phyloP scores from a whole-genome alignment of 2,888 invertebrate genomes.

The Hirtodrosophila duncani region DNA sequence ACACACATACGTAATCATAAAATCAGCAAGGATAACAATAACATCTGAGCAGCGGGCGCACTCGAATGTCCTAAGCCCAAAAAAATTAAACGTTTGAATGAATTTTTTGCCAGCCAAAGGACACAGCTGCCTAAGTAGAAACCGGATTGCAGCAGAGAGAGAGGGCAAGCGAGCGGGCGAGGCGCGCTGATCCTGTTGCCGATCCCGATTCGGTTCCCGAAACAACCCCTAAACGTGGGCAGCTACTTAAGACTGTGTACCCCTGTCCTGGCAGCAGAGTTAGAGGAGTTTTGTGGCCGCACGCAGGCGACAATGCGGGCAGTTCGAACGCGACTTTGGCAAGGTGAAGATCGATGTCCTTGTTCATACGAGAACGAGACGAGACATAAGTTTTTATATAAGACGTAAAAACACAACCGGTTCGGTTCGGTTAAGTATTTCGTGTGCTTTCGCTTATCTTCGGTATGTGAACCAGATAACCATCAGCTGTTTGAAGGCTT shows the following conservation, averaged over 20 bases:
- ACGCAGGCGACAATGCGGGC: slow-evolving; percentile 44
- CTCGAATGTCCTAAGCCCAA: slow-evolving; percentile 48
- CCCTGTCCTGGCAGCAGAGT: slow-evolving; percentile 45
- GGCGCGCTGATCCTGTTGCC: slow-evolving; percentile 46
- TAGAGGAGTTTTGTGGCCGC: slow-evolving; percentile 60
- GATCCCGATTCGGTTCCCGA: too few species aligned
- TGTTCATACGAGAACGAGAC: too few species aligned
- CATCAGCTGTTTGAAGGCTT: too few species aligned
- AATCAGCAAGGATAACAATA: slow-evolving; percentile 68
- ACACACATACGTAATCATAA: slow-evolving; percentile 44
- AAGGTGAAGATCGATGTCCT: slow-evolving; percentile 49
- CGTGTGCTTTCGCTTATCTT: slow-evolving; percentile 9
- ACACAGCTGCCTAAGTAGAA: slow-evolving; percentile 51
- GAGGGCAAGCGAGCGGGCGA: slow-evolving; percentile 12
- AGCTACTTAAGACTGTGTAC: slow-evolving; percentile 64
- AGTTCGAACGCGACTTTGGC: slow-evolving; percentile 67
- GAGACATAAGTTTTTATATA: too few species aligned
- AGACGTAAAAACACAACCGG: slow-evolving; percentile 36
- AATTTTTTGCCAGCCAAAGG: slow-evolving; percentile 54
- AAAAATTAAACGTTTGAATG: slow-evolving; percentile 58
- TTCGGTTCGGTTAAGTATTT: slow-evolving; percentile 33
- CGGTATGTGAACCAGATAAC: neutral
- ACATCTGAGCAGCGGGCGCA: slow-evolving; percentile 54
- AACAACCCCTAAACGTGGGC: slow-evolving; percentile 58
- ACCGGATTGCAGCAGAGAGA: slow-evolving; percentile 46